Percentiles rank a stretch among this genome's conserved stretches.
Evolutionary conservation across 2,888 invertebrate genomes (phyloP).

Genomic region (Holacanthella duospinosa): DNA sequence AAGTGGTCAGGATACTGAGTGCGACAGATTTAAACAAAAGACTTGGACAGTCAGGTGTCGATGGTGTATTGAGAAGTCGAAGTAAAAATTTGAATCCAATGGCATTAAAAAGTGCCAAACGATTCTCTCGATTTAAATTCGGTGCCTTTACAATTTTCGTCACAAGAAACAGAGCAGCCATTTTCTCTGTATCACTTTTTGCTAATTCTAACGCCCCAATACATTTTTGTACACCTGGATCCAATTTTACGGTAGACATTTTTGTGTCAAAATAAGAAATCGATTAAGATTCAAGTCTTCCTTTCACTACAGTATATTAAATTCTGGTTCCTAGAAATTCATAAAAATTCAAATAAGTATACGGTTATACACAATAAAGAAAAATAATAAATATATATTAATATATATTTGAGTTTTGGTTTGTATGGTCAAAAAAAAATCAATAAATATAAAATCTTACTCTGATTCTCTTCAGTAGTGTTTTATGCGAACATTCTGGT

Average conservation of each 20-base stretch:
- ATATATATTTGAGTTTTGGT: too few relatives aligned
- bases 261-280: not conserved
- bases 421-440: too few relatives aligned
- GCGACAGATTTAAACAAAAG: conserved; percentile 85
- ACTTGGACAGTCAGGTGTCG: conserved; percentile 75
- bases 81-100: conserved; percentile 79
- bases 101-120: conserved; percentile 72
- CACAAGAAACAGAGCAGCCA: conserved; percentile 82
- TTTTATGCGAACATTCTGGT: too few relatives aligned
- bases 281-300: not conserved
- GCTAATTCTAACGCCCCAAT: conserved; percentile 66
- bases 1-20: conserved; percentile 71
- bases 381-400: too few relatives aligned
- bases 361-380: too few relatives aligned
- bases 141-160: conserved; percentile 77
- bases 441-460: too few relatives aligned
- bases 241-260: conserved; percentile 24
- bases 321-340: too few relatives aligned
- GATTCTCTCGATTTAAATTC: conserved; percentile 65
- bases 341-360: too few relatives aligned
- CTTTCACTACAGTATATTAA: not conserved
- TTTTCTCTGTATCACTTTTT: conserved; percentile 77
- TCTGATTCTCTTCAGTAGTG: too few relatives aligned
- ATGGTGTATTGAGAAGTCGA: conserved; percentile 60
- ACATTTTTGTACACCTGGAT: conserved; percentile 65